These are phyloP conservation scores for Zhengitettix transpicula DNA, from an alignment of 2,888 invertebrate genomes.

Conservation along the genomic window DNA sequence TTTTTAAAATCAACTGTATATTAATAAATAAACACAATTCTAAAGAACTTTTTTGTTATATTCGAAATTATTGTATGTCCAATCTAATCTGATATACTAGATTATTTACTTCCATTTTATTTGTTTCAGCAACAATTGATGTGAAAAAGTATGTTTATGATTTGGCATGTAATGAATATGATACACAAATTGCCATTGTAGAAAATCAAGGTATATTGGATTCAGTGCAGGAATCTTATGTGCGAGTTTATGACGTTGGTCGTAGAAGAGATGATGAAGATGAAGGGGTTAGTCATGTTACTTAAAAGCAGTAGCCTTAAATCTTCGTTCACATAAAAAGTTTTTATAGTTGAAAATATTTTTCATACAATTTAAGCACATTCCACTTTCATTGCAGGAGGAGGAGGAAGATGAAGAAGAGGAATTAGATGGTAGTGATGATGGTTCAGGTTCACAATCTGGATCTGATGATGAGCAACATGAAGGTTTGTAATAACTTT, in stretches of 20 bases:
- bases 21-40: too few relatives aligned
- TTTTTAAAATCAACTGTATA: too few relatives aligned
- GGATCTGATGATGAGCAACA: conserved; percentile 27
- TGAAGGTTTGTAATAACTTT: conserved; percentile 19
- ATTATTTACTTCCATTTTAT: conserved; percentile 1
- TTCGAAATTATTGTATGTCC: too few relatives aligned
- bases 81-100: too few relatives aligned
- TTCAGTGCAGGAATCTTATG: conserved; percentile 73
- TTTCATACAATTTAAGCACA: neutral
- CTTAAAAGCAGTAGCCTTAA: neutral
- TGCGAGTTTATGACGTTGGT: conserved; percentile 86
- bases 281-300: conserved; percentile 44
- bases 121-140: conserved; percentile 67
- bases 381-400: conserved; percentile 20
- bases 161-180: conserved; percentile 64
- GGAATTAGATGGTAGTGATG: conserved; percentile 40
- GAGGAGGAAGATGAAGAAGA: conserved; percentile 48
- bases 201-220: conserved; percentile 77
- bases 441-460: conserved; percentile 27
- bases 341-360: neutral
- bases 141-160: conserved; percentile 80
- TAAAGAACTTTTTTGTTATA: too few relatives aligned
- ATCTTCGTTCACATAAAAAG: neutral
- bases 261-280: conserved; percentile 74
- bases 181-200: conserved; percentile 77